Percentiles rank a stretch among this genome's conserved stretches.
These are phyloP conservation scores for Terebella lapidaria DNA, from an alignment of 2,888 invertebrate species.

Conservation along the genomic window DNA sequence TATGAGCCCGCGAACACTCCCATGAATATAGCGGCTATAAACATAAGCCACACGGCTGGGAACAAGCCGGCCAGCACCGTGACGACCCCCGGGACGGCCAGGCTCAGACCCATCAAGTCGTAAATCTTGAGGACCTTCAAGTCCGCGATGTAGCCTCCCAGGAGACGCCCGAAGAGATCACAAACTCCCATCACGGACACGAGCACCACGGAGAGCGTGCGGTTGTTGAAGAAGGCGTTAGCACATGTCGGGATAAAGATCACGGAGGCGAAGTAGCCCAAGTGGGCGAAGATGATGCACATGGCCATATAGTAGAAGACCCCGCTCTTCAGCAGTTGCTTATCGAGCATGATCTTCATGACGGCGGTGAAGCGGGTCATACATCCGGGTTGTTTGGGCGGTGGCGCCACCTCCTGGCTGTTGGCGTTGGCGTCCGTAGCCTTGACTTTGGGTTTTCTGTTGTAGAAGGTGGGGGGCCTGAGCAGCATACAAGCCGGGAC, in stretches of 20 bases:
- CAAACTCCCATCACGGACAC: slow-evolving; percentile 10
- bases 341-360: not conserved
- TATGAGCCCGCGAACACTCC: slow-evolving; percentile 20
- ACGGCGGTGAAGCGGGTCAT: not conserved
- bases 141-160: slow-evolving; percentile 14
- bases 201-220: slow-evolving; percentile 2
- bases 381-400: not conserved
- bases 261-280: slow-evolving; percentile 4
- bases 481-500: slow-evolving; percentile 18
- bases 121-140: slow-evolving; percentile 9
- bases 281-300: slow-evolving; percentile 7
- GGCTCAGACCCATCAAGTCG: slow-evolving; percentile 5
- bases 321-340: not conserved
- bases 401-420: not conserved
- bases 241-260: slow-evolving; percentile 5
- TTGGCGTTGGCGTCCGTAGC: too few relatives aligned
- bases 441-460: too few relatives aligned
- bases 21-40: not conserved
- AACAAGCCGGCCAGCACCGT: slow-evolving; percentile 8
- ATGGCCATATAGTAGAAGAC: not conserved
- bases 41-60: not conserved
- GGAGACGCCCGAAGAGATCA: slow-evolving; percentile 13
- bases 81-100: slow-evolving; percentile 12
- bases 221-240: slow-evolving; percentile 7
- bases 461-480: slow-evolving; percentile 18